phyloP scores from a whole-genome alignment of 2,888 invertebrate genomes.

The Oasisia sp. region DNA sequence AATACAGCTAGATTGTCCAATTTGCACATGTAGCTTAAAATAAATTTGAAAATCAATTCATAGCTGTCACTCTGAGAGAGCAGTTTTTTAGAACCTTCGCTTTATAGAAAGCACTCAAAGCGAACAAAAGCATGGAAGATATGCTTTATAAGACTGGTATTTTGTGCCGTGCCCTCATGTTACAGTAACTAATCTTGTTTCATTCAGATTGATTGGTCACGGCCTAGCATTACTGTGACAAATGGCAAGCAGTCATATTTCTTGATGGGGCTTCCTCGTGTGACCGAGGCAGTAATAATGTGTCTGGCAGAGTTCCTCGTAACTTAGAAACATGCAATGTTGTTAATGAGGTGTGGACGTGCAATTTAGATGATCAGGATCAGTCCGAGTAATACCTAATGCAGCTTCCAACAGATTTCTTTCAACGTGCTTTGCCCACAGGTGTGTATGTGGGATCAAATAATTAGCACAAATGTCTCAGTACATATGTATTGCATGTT shows the following conservation, averaged over 20 bases:
- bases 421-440: no score
- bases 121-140: background rate
- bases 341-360: background rate
- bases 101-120: background rate
- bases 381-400: no score
- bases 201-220: background rate
- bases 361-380: no score
- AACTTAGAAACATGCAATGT: background rate
- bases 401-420: no score
- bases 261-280: background rate
- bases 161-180: background rate
- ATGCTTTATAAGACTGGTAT: background rate
- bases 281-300: background rate
- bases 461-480: no score
- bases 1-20: background rate
- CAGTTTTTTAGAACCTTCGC: no score
- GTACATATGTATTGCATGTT: no score
- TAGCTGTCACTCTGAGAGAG: background rate
- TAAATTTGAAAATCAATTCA: background rate
- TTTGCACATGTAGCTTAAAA: background rate
- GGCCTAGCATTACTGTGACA: background rate
- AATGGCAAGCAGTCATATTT: background rate
- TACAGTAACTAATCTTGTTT: background rate
- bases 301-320: background rate
- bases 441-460: no score